These are phyloP conservation scores for Ploceus nigricollis DNA, from an alignment of 2,113 vertebrate species.

Conservation along the genomic window DNA sequence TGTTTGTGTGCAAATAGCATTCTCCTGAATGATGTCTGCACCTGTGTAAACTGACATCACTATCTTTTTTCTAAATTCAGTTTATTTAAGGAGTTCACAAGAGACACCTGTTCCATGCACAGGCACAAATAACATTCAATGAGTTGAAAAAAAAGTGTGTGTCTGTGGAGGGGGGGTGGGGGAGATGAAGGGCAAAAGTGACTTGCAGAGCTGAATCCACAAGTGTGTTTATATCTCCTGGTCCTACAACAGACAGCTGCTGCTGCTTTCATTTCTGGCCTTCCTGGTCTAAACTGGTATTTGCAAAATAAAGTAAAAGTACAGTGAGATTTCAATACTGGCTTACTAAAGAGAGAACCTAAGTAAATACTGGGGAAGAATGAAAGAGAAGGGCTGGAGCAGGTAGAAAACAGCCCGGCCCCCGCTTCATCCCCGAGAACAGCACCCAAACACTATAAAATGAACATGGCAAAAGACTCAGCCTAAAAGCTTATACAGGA, in stretches of 20 bases:
- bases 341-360: not conserved
- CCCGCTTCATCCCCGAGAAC: not conserved
- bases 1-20: slow-evolving; percentile 69
- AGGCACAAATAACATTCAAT: slow-evolving; percentile 37
- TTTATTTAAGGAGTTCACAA: slow-evolving; percentile 66
- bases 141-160: not conserved
- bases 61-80: slow-evolving; percentile 28
- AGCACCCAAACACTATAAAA: not conserved
- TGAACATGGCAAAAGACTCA: not conserved
- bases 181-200: not conserved
- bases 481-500: not conserved
- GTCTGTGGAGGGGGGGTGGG: not conserved
- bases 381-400: not conserved
- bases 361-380: not conserved
- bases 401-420: not conserved
- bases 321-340: not conserved
- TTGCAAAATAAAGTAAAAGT: not conserved
- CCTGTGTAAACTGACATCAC: slow-evolving; percentile 71
- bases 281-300: not conserved
- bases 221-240: not conserved
- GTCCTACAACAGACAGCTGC: not conserved
- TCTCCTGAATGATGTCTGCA: slow-evolving; percentile 70
- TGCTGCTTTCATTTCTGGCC: not conserved
- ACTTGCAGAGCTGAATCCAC: not conserved
- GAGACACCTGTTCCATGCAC: slow-evolving; percentile 63